Evolutionary conservation across 2,113 vertebrate species (phyloP), one percentile per base, ranked within the genome.

Genomic region (Symphodus melops): DNA sequence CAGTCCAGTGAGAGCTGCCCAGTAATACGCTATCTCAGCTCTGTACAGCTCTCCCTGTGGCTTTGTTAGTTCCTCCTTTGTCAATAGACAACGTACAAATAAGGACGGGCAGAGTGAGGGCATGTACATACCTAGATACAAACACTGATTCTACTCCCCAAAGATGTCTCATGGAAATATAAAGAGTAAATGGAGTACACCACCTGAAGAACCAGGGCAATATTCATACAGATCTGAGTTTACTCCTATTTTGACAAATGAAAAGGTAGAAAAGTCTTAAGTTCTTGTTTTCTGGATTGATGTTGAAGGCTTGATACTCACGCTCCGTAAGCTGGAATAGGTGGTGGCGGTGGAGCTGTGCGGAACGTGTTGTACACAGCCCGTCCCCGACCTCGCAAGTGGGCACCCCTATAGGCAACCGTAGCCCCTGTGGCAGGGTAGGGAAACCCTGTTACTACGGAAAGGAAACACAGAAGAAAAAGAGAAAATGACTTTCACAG

Each of bases 321-420:
- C 97, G 97, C 94, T 94, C 97, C 97, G 0, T 99, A 98, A 63
- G 97, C 84, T 1, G 97, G 97, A 92, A 98, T 97, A 37, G 97
- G 97, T 0, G 96, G 96, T 0, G 97, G 96, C 0, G 97, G 97
- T 0, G 97, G 95, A 0, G 96, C 96, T 0, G 96, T 96, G 5
- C 96, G 96, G 94, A 98, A 97, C 0, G 96, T 96, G 87, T 96
- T 99, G 87, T 98, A 99, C 63, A 98, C 94, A 0, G 96, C 96
- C 0, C 97, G 94, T 51, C 96, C 97, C 77, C 97, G 94, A 71
- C 97, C 97, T 87, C 97, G 94, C 77, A 98, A 91, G 86, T 98
- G 97, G 4, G 96, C 95, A 61, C 97, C 97, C 92, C 97, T 89
- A 87, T 98, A 98, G 52, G 97, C 96, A 79, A 98, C 95, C 0